A percentile compares a stretch with the other conserved stretches of the same genome.
phyloP scores from a whole-genome alignment of 1,140 invertebrate species.

The Paralvinella palmiformis region DNA sequence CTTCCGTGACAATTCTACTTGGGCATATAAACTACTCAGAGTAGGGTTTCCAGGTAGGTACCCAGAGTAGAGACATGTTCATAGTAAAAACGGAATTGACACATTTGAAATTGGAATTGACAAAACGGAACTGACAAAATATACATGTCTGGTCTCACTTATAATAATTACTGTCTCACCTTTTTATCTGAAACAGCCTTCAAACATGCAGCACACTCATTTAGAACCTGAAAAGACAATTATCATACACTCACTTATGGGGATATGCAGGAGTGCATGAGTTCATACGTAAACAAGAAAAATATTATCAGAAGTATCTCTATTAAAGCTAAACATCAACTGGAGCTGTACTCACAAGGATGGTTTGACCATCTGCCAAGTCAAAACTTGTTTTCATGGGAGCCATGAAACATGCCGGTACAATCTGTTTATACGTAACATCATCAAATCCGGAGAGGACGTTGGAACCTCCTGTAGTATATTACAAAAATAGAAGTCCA shows the following conservation, averaged over 20 bases:
- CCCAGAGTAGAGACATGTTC: background rate
- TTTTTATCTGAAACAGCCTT: background rate
- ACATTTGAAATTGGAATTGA: too few relatives aligned
- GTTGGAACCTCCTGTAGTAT: too few relatives aligned
- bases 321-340: background rate
- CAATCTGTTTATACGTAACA: conserved; percentile 55
- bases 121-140: too few relatives aligned
- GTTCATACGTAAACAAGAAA: background rate
- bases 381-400: conserved; percentile 57
- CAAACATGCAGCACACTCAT: conserved; percentile 2
- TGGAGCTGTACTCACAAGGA: conserved; percentile 34
- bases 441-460: conserved; percentile 50
- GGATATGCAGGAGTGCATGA: background rate
- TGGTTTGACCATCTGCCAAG: conserved; percentile 55
- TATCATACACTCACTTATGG: background rate
- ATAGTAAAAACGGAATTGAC: background rate
- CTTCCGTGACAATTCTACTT: too few relatives aligned
- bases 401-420: conserved; percentile 57
- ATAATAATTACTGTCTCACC: background rate
- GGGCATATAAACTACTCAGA: background rate
- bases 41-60: background rate
- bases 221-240: background rate
- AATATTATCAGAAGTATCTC: background rate
- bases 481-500: too few relatives aligned
- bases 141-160: background rate